Conservation (phyloP, 2,888 invertebrate genomes). For the Scrobipalpa costella region DNA sequence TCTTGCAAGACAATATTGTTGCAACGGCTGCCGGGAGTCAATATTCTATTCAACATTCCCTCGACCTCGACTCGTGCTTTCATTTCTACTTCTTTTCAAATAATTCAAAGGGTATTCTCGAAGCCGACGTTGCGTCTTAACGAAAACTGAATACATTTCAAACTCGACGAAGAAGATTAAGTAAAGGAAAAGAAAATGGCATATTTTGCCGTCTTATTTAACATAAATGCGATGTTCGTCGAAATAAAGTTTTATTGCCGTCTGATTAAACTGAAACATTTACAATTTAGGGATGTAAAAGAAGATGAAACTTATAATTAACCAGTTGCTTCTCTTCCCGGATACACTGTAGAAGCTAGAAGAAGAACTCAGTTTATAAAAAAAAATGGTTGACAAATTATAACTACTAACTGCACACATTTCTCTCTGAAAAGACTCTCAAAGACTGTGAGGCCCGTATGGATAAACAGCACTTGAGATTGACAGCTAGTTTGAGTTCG, state of each 20-base stretch:
- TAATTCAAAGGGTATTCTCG: conserved; percentile 30
- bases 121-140: conserved; percentile 13
- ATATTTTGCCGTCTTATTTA: conserved; percentile 23
- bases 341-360: too few species aligned
- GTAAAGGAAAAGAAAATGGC: conserved; percentile 10
- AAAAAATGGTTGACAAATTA: too few species aligned
- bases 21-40: conserved; percentile 35
- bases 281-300: neutral
- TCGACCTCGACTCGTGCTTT: conserved; percentile 38
- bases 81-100: conserved; percentile 38
- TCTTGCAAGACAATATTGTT: conserved; percentile 23
- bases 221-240: conserved; percentile 17
- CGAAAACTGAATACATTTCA: conserved; percentile 24
- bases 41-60: conserved; percentile 42
- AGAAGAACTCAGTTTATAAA: too few species aligned
- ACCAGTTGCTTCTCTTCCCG: too few species aligned
- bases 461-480: too few species aligned
- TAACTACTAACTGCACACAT: too few species aligned
- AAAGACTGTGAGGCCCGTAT: too few species aligned
- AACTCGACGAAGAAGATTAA: conserved; percentile 19
- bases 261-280: conserved; percentile 14
- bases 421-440: too few species aligned
- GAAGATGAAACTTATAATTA: neutral
- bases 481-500: too few species aligned
- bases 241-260: conserved; percentile 23